Percentiles rank a stretch among this genome's conserved stretches.
Conservation (phyloP, 2,888 invertebrate genomes). For the Rhingia campestris region DNA sequence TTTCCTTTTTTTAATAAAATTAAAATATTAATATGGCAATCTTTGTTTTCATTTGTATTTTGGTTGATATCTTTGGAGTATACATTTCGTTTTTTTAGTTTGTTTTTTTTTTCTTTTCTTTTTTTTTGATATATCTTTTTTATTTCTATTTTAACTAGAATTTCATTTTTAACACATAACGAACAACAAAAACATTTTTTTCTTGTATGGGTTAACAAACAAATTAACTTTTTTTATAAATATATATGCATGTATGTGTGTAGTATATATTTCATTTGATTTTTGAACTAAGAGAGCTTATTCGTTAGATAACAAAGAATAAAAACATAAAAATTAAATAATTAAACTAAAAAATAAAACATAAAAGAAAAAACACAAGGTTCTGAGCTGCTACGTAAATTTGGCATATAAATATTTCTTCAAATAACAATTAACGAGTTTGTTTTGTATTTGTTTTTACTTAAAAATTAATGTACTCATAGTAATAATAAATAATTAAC, state of each 20-base stretch:
- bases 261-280: slow-evolving; percentile 26
- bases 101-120: slow-evolving; percentile 72
- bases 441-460: slow-evolving; percentile 34
- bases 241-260: slow-evolving; percentile 60
- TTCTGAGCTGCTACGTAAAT: slow-evolving; percentile 48
- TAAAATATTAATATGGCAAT: slow-evolving; percentile 73
- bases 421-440: slow-evolving; percentile 51
- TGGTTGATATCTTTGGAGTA: slow-evolving; percentile 83
- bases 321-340: slow-evolving; percentile 40
- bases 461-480: slow-evolving; percentile 64
- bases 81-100: slow-evolving; percentile 76
- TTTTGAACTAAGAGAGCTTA: slow-evolving; percentile 71
- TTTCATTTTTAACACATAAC: slow-evolving; percentile 76
- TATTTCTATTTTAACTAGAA: slow-evolving; percentile 69
- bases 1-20: slow-evolving; percentile 67
- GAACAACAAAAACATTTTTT: slow-evolving; percentile 68
- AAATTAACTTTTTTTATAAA: slow-evolving; percentile 68
- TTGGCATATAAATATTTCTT: slow-evolving; percentile 63
- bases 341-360: slow-evolving; percentile 21
- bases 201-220: slow-evolving; percentile 66
- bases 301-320: slow-evolving; percentile 49
- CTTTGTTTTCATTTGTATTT: slow-evolving; percentile 76
- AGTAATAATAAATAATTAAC: slow-evolving; percentile 72
- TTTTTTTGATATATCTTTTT: slow-evolving; percentile 56
- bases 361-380: slow-evolving; percentile 38